A percentile compares a stretch with the other conserved stretches of the same genome.
These are phyloP conservation scores for Calliopsis andreniformis DNA, from an alignment of 1,140 invertebrate genomes.

Conservation along the genomic window DNA sequence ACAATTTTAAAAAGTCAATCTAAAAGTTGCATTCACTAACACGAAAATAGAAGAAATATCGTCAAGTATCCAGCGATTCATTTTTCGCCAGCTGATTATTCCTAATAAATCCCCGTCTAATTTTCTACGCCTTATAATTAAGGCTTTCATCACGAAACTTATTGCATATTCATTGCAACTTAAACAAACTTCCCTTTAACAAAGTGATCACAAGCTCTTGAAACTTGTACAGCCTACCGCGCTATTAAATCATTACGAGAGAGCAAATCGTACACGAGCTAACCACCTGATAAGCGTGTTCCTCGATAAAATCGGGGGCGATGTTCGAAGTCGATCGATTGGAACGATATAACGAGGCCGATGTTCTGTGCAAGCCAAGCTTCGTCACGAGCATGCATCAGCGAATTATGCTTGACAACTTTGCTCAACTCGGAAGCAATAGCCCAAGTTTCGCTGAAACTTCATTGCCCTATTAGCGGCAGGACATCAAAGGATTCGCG, in stretches of 20 bases:
- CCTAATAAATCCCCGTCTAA: too few species aligned
- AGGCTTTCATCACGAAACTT: too few species aligned
- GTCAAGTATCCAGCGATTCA: too few species aligned
- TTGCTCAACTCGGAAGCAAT: slow-evolving; percentile 34
- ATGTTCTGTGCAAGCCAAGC: not conserved
- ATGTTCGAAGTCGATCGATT: slow-evolving; percentile 9
- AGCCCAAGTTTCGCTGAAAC: slow-evolving; percentile 26
- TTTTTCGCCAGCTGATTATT: too few species aligned
- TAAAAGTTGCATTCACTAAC: too few species aligned
- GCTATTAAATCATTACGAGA: not conserved
- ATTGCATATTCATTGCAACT: too few species aligned
- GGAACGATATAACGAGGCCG: slow-evolving; percentile 1
- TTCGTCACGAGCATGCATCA: not conserved
- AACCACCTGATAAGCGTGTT: not conserved
- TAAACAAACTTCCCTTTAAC: not conserved
- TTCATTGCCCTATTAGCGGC: slow-evolving; percentile 38
- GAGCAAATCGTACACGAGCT: not conserved
- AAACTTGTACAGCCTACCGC: too few species aligned
- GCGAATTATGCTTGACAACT: slow-evolving; percentile 36
- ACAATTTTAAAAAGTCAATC: too few species aligned
- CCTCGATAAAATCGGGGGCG: not conserved
- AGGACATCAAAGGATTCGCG: slow-evolving; percentile 40
- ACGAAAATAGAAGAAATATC: too few species aligned
- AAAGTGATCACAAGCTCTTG: not conserved
- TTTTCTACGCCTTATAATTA: too few species aligned